Conservation (phyloP, 2,888 invertebrate species). For the Eupithecia subfuscata region DNA sequence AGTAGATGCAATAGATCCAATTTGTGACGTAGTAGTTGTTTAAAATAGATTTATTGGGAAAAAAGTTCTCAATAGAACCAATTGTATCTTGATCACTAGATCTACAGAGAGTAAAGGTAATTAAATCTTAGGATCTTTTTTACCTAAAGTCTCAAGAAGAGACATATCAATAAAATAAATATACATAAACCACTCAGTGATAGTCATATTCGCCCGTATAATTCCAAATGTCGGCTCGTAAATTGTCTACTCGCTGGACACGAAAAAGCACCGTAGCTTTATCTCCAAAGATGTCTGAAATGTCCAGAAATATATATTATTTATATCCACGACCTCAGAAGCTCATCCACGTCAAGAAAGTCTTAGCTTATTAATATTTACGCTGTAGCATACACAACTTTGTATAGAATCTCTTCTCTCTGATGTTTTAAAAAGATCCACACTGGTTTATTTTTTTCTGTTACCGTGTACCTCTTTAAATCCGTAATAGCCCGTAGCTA, state of each 20-base stretch:
- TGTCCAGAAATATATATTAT: slow-evolving; percentile 4
- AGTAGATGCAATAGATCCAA: no score
- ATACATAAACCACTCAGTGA: neutral
- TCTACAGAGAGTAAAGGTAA: no score
- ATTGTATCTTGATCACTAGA: no score
- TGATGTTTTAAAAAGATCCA: neutral
- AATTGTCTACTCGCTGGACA: neutral
- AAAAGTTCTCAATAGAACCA: no score
- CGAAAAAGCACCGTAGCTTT: neutral
- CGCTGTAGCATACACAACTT: neutral
- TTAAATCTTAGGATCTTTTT: neutral
- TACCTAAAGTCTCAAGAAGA: neutral
- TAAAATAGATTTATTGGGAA: no score
- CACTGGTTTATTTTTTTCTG: slow-evolving; percentile 3
- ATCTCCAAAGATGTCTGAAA: slow-evolving; percentile 1
- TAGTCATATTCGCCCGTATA: neutral
- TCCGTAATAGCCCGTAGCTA: neutral
- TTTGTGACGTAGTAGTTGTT: no score
- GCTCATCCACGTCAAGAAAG: slow-evolving; percentile 6
- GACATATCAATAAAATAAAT: no score
- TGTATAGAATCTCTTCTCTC: neutral
- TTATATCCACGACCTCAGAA: neutral
- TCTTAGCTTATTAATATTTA: slow-evolving; percentile 13
- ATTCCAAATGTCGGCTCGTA: neutral
- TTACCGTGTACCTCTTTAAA: neutral